Evolutionary conservation across 1,140 invertebrate species (phyloP), one percentile per base, ranked within the genome.

Genomic region (Drosophila parvula): DNA sequence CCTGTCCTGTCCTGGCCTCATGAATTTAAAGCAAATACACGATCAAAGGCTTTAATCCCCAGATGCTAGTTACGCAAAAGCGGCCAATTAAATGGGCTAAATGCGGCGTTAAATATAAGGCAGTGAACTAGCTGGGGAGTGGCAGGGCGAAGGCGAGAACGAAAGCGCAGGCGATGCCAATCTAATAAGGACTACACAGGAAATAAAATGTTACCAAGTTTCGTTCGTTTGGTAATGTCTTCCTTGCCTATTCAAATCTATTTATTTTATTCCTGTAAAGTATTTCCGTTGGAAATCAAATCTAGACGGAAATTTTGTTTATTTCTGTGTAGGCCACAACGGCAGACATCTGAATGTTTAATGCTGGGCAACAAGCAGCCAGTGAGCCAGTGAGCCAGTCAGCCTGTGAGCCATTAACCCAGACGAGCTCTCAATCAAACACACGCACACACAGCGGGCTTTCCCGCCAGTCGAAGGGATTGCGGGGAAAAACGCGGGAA

Each of bases 21-120:
- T 81, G 74, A 85, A 85, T 85, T 85, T 85, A 71, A 85, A 85
- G 68, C 78, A 78, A 84, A 81, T 85, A 70, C 78, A 76, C 80
- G 82, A 86, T 86, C 82, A 86, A 86, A 73, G 78, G 83, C 75
- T 75, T 79, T 86, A 86, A 80, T 88, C 84, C 84, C 79, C 63
- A 68, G 80, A 81, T 81, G 74, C 77, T 63, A 88, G 78, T 83
- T 88, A 80, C 70, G 69, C 63, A 67, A 75, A 88, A 89, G 73
- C 80, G 65, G 78, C 65, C 84, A 89, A 88, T 88, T 89, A 88
- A 88, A 76, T 76, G 69, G 76, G 73, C 77, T 88, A 88, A 88
- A 83, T 80, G 84, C 78, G 64, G 69, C 78, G 73, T 88, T 89
- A 88, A 89, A 83, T 88, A 71, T 69, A 75, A 63, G 74, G 65